These are phyloP conservation scores for Carpatolechia fugitivella DNA, from an alignment of 2,888 invertebrate species.

Conservation along the genomic window DNA sequence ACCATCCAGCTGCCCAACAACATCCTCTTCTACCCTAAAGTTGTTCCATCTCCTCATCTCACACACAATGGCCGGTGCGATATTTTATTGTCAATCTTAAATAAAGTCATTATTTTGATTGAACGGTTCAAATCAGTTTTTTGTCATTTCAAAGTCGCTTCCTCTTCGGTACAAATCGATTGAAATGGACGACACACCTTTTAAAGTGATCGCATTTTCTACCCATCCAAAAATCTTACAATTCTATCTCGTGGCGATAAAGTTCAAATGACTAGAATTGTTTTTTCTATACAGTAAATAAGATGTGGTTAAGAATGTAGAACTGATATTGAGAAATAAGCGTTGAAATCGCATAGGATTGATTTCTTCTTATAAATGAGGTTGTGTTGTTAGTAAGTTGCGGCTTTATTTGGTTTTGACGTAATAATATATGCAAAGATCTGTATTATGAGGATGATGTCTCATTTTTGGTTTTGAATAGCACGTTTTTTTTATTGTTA, in stretches of 20 bases:
- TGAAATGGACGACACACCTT: slow-evolving; percentile 60
- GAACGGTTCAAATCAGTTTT: slow-evolving; percentile 53
- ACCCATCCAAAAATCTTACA: background rate
- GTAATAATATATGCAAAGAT: slow-evolving; percentile 35
- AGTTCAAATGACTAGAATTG: slow-evolving; percentile 18
- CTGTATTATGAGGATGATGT: slow-evolving; percentile 14
- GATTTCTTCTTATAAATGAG: slow-evolving; percentile 40
- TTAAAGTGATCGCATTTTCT: slow-evolving; percentile 38
- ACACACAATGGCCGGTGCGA: slow-evolving; percentile 61
- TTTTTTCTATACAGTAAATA: slow-evolving; percentile 17
- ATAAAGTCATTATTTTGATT: slow-evolving; percentile 80
- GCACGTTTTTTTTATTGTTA: background rate
- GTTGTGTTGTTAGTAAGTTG: slow-evolving; percentile 29
- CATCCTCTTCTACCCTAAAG: background rate
- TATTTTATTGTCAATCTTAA: slow-evolving; percentile 78
- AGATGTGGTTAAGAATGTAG: slow-evolving; percentile 16
- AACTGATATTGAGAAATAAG: slow-evolving; percentile 53
- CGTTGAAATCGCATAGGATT: slow-evolving; percentile 61
- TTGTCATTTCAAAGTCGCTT: slow-evolving; percentile 41
- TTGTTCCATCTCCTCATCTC: slow-evolving; percentile 38
- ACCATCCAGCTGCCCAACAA: background rate
- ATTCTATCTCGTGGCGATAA: slow-evolving; percentile 17
- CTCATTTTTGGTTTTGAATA: background rate
- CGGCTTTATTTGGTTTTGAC: slow-evolving; percentile 37
- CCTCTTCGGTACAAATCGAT: slow-evolving; percentile 64